Evolutionary conservation across 2,797 vertebrate genomes (phyloP), one percentile per base, ranked within the genome.

Genomic region (Otus scops): DNA sequence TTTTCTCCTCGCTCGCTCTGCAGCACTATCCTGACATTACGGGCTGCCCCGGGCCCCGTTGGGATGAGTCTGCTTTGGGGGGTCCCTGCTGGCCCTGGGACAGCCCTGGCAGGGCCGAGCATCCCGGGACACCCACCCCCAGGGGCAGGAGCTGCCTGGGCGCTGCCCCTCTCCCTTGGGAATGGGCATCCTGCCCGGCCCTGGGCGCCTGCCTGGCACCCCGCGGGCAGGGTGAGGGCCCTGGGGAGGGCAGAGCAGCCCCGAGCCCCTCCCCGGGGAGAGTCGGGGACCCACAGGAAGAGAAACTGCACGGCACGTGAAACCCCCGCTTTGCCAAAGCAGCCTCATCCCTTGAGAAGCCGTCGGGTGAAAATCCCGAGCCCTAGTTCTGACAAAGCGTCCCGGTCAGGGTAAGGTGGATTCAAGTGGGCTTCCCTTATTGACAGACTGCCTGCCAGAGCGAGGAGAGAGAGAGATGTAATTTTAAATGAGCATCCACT

Each of bases 1-100:
- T 30, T 8, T 15, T 3, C 28, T 12, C 4, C 38, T 3, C 10
- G 3, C 45, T 7, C 1, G 19, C 45, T 36, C 36, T 11, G 36
- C 53, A 7, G 57, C 1, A 21, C 1, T 22, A 1, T 9, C 26
- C 76, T 4, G 16, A 1, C 0, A 0, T 2, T 10, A 0, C 2
- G 23, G 0, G 15, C 36, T 10, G 17, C 68, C 32, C 81, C 1
- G 30, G 34, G 9, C 38, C 12, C 14, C 1, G 1, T 0, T 3
- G 0, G 13, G 87, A 18, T 4, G 48, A 3, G 32, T 9, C 47
- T 6, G 61, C 3, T 7, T 32, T 2, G 6, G 0, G 47, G 43
- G 43, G 43, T 9, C 20, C 43, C 43, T 45, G 19, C 43, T 20
- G 43, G 8, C 43, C 43, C 43, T 19, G 4, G 57, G 5, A 41